Percentiles rank a stretch among this genome's conserved stretches.
Evolutionary conservation across 1,140 invertebrate genomes (phyloP).

Genomic region (Tetramorium parvispinum): DNA sequence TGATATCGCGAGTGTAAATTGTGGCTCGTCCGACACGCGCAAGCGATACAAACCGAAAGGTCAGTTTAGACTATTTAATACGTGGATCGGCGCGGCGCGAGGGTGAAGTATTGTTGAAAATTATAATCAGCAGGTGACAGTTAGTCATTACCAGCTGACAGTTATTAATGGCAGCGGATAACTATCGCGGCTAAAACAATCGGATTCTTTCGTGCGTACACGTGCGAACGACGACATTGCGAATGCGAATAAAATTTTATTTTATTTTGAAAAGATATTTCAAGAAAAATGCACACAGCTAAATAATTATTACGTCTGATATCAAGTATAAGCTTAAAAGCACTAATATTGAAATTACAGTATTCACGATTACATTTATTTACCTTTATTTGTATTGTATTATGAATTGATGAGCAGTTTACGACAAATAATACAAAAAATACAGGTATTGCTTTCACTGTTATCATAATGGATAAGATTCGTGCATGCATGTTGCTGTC

Average conservation of each 20-base stretch:
- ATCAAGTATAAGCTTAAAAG: background rate
- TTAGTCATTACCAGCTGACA: slow-evolving; percentile 35
- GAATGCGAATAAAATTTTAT: background rate
- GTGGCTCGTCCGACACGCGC: background rate
- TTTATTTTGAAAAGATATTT: background rate
- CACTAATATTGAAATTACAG: background rate
- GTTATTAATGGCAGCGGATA: slow-evolving; percentile 33
- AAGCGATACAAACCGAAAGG: slow-evolving; percentile 31
- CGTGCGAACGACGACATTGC: background rate
- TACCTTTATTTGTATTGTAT: background rate
- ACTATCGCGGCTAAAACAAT: background rate
- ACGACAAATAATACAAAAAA: background rate
- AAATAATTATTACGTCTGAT: background rate
- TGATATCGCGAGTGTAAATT: slow-evolving; percentile 36
- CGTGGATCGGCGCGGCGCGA: background rate
- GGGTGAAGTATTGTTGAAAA: slow-evolving; percentile 48
- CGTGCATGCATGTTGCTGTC: background rate
- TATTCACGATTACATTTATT: background rate
- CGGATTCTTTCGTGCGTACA: background rate
- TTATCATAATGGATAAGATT: background rate
- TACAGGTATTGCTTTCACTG: background rate
- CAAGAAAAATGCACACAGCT: background rate
- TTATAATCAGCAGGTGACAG: slow-evolving; percentile 46
- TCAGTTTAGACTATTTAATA: slow-evolving; percentile 30
- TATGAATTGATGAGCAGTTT: background rate